These are phyloP conservation scores for Novumbra hubbsi DNA, from an alignment of 2,797 vertebrate species.

Conservation along the genomic window DNA sequence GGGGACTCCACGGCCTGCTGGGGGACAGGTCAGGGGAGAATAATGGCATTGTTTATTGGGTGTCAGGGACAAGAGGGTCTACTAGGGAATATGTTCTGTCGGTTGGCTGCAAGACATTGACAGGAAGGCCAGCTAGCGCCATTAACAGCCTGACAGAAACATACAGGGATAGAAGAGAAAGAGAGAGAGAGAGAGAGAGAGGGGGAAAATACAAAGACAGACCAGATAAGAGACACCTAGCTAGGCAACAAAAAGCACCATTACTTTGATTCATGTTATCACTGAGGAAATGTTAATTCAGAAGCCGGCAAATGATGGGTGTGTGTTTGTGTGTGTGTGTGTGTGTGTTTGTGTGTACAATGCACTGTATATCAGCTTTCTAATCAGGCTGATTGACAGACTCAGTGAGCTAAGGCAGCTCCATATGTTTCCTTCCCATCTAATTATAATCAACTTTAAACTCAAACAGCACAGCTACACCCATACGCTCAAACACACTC, in stretches of 20 bases:
- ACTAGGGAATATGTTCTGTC: constrained; percentile 4
- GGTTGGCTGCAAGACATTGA: constrained; percentile 29
- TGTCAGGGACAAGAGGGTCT: constrained; percentile 6
- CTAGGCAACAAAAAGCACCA: constrained; percentile 10
- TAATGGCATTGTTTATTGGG: not conserved
- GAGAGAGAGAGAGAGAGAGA: not conserved
- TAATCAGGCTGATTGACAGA: constrained; percentile 72
- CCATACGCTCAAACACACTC: not conserved
- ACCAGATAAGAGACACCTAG: not conserved
- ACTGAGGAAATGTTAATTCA: constrained; percentile 3
- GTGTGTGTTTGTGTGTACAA: not conserved
- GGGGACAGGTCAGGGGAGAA: too few relatives aligned
- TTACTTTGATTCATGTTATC: constrained; percentile 5
- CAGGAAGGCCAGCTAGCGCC: constrained; percentile 22
- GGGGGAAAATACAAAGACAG: too few relatives aligned
- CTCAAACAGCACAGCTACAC: constrained; percentile 56
- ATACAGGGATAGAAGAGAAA: not conserved
- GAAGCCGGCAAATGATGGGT: not conserved
- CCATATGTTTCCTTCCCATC: constrained; percentile 69
- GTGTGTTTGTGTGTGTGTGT: not conserved
- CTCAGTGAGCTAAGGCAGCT: constrained; percentile 58
- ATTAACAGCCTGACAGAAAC: constrained; percentile 24
- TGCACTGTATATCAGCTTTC: constrained; percentile 37
- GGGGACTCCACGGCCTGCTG: too few relatives aligned
- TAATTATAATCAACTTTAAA: constrained; percentile 70